phyloP scores from a whole-genome alignment of 2,888 invertebrate genomes.

The Lasioglossum figueresi region DNA sequence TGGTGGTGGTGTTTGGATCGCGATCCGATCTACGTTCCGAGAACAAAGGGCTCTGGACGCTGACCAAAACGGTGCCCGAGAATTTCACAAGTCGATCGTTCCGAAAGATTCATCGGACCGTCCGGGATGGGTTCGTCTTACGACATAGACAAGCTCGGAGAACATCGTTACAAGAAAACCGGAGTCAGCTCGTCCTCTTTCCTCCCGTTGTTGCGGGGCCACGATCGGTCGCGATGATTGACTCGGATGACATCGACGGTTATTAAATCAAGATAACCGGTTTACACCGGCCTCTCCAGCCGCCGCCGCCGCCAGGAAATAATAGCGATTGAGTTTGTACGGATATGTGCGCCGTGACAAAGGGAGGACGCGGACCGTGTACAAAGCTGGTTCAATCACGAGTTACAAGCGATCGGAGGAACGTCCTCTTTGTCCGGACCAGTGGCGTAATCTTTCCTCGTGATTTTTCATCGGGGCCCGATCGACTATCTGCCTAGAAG shows the following conservation, averaged over 20 bases:
- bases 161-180: slow-evolving; percentile 29
- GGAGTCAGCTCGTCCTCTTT: slow-evolving; percentile 22
- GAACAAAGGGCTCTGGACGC: background rate
- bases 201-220: slow-evolving; percentile 18
- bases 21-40: background rate
- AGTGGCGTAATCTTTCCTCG: slow-evolving; percentile 67
- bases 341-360: slow-evolving; percentile 72
- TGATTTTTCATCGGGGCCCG: background rate
- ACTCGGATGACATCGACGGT: slow-evolving; percentile 76
- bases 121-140: slow-evolving; percentile 12
- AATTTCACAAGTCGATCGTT: slow-evolving; percentile 8
- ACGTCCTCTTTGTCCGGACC: slow-evolving; percentile 61
- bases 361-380: slow-evolving; percentile 61
- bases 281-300: slow-evolving; percentile 47
- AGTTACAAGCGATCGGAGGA: slow-evolving; percentile 68
- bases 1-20: background rate
- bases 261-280: slow-evolving; percentile 78
- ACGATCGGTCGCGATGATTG: slow-evolving; percentile 25
- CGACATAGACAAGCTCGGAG: slow-evolving; percentile 22
- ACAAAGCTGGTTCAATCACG: slow-evolving; percentile 72
- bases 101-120: slow-evolving; percentile 6
- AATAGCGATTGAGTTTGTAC: slow-evolving; percentile 71
- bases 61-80: slow-evolving; percentile 1
- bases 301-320: slow-evolving; percentile 57
- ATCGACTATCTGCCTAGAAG: background rate